These are phyloP conservation scores for Leptinotarsa juncta DNA, from an alignment of 2,888 invertebrate species.

Conservation along the genomic window DNA sequence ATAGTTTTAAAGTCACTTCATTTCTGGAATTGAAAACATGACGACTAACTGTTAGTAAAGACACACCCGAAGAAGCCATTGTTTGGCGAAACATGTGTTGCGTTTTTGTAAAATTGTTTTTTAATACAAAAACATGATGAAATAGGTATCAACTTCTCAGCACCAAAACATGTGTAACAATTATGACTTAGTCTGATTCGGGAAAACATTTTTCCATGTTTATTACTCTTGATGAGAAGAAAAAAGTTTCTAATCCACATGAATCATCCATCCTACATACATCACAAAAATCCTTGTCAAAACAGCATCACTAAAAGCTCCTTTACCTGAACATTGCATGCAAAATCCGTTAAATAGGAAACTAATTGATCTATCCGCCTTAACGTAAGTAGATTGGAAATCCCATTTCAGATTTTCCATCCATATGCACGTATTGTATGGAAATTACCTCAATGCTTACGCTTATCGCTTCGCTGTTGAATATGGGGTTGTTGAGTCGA, in stretches of 20 bases:
- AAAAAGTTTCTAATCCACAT: background rate
- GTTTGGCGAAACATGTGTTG: too few relatives aligned
- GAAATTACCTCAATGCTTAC: constrained; percentile 3
- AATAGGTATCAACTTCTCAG: too few relatives aligned
- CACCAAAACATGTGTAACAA: too few relatives aligned
- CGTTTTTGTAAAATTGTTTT: too few relatives aligned
- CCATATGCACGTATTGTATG: constrained; percentile 29
- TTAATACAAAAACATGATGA: too few relatives aligned
- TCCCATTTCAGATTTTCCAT: constrained; percentile 29
- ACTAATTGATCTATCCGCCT: constrained; percentile 33
- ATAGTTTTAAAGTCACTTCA: too few relatives aligned
- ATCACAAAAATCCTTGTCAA: constrained; percentile 13
- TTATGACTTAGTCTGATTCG: too few relatives aligned
- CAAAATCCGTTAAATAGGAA: constrained; percentile 30
- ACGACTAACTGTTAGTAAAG: too few relatives aligned
- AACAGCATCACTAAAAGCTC: constrained; percentile 24
- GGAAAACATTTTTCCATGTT: too few relatives aligned
- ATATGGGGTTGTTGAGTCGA: constrained; percentile 6
- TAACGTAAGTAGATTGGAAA: constrained; percentile 36
- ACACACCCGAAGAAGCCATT: too few relatives aligned
- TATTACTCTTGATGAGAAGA: too few relatives aligned
- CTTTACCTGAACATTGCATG: constrained; percentile 7
- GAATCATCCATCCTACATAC: background rate
- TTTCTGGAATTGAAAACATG: too few relatives aligned
- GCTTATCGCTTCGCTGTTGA: background rate